Evolutionary conservation across 2,888 invertebrate species (phyloP).

Genomic region (Apodemia zela): DNA sequence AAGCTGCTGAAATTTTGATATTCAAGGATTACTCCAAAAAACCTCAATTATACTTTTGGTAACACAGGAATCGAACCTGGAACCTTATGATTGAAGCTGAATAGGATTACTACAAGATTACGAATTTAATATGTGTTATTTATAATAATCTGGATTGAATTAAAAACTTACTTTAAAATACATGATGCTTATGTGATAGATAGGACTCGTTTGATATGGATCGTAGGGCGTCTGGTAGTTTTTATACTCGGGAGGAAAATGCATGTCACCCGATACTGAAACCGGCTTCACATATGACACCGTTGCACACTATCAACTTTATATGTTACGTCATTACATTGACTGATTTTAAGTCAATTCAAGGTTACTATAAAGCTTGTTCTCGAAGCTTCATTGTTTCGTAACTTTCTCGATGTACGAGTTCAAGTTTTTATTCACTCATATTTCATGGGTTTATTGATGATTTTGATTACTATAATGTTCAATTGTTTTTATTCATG

Average conservation of each 20-base stretch:
- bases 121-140: too few relatives aligned
- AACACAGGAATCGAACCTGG: too few relatives aligned
- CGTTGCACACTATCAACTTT: constrained; percentile 60
- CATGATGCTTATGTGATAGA: constrained; percentile 62
- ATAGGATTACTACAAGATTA: too few relatives aligned
- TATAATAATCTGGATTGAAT: background rate
- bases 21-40: too few relatives aligned
- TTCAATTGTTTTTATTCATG: background rate
- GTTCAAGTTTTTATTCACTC: background rate
- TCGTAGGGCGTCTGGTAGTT: constrained; percentile 55
- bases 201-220: constrained; percentile 62
- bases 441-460: background rate
- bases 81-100: too few relatives aligned
- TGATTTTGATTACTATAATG: background rate
- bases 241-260: constrained; percentile 62
- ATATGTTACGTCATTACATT: constrained; percentile 60
- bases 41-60: too few relatives aligned
- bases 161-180: constrained; percentile 63
- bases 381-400: constrained; percentile 35
- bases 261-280: constrained; percentile 58
- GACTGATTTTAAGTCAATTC: constrained; percentile 40
- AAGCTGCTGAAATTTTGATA: too few relatives aligned
- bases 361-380: constrained; percentile 60
- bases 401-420: constrained; percentile 1
- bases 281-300: constrained; percentile 70